Evolutionary conservation across 2,888 invertebrate genomes (phyloP).

Genomic region (Phaonia tiefii): DNA sequence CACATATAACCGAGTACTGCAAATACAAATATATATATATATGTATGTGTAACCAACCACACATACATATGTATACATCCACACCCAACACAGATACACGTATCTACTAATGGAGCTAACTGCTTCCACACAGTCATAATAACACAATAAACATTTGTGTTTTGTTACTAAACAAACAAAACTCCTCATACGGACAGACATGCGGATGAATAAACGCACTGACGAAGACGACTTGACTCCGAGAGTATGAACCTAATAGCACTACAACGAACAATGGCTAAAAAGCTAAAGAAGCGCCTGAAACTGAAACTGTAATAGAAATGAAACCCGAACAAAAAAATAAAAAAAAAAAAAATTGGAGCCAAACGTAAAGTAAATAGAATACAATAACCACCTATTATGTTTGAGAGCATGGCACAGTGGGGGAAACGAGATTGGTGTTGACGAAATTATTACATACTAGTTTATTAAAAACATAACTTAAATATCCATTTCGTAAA

Average conservation of each 20-base stretch:
- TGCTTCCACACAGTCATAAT: not conserved
- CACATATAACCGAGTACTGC: too few species aligned
- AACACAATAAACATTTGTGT: conserved; percentile 38
- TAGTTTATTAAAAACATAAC: too few species aligned
- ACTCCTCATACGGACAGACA: not conserved
- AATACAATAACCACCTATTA: not conserved
- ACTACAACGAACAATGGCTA: not conserved
- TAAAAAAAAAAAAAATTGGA: not conserved
- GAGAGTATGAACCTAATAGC: conserved; percentile 42
- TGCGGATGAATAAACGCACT: not conserved
- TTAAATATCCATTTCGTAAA: too few species aligned
- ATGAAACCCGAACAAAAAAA: too few species aligned
- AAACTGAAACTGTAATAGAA: not conserved
- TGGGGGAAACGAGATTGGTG: not conserved
- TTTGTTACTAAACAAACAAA: conserved; percentile 49
- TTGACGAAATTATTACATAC: too few species aligned
- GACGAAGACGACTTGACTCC: not conserved
- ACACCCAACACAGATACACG: not conserved
- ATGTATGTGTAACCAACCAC: too few species aligned
- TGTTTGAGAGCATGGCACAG: not conserved
- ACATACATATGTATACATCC: not conserved
- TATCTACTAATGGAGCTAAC: conserved; percentile 2
- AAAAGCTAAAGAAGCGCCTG: conserved; percentile 20
- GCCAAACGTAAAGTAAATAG: conserved; percentile 5
- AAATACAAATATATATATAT: too few species aligned